These are phyloP conservation scores for Sinosuthora webbiana DNA, from an alignment of 2,113 vertebrate species.

Conservation along the genomic window DNA sequence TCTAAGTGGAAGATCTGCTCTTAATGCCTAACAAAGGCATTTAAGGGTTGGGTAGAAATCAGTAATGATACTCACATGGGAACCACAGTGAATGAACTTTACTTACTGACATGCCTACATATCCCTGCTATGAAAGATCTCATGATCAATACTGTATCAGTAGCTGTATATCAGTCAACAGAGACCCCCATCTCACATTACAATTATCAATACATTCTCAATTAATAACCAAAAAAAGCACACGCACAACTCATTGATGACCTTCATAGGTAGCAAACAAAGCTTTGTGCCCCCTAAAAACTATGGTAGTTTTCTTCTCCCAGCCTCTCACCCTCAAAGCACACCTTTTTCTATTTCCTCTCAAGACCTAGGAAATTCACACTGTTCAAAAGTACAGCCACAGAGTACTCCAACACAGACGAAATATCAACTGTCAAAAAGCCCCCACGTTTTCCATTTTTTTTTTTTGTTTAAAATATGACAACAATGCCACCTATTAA, in stretches of 20 bases:
- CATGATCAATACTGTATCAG: not conserved
- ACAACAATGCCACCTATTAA: not conserved
- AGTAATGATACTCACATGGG: not conserved
- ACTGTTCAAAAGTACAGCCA: not conserved
- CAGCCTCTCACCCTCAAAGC: accelerated
- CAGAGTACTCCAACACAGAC: not conserved
- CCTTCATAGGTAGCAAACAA: not conserved
- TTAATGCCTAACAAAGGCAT: not conserved
- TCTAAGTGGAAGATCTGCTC: not conserved
- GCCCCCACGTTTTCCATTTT: not conserved
- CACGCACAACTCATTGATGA: not conserved
- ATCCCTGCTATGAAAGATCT: not conserved
- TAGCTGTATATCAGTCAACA: not conserved
- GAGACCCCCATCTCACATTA: not conserved
- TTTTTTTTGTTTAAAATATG: not conserved
- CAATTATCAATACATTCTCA: not conserved
- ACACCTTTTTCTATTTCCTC: not conserved
- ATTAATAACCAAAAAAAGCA: not conserved
- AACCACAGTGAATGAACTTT: not conserved
- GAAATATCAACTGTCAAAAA: not conserved
- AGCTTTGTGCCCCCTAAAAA: not conserved
- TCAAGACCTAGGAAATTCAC: not conserved
- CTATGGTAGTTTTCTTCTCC: not conserved
- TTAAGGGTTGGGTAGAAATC: not conserved
- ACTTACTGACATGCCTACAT: not conserved